phyloP scores from a whole-genome alignment of 2,113 vertebrate species.

The Elephantulus edwardii region DNA sequence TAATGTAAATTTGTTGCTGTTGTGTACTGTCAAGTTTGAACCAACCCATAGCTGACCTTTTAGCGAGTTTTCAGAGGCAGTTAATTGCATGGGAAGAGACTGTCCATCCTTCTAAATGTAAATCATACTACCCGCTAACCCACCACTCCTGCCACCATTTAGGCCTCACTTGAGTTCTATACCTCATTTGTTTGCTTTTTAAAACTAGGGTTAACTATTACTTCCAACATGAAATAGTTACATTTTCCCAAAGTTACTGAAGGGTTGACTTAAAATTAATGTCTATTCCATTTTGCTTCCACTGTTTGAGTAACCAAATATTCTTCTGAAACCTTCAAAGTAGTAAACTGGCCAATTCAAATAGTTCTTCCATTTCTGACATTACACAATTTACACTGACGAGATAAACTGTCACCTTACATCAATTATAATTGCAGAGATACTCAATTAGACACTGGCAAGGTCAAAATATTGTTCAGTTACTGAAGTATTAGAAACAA shows the following conservation, averaged over 20 bases:
- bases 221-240: conserved; percentile 53
- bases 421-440: conserved; percentile 61
- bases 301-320: conserved; percentile 60
- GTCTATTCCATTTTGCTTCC: conserved; percentile 61
- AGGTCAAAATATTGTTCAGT: conserved; percentile 56
- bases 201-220: conserved; percentile 53
- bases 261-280: conserved; percentile 62
- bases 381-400: conserved; percentile 56
- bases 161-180: conserved; percentile 56
- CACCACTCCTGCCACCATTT: neutral
- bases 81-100: too few relatives aligned
- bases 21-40: too few relatives aligned
- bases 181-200: neutral
- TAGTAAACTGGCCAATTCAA: conserved; percentile 65
- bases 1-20: neutral
- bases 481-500: conserved; percentile 57
- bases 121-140: neutral
- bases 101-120: neutral
- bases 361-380: conserved; percentile 46
- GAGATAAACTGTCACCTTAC: conserved; percentile 52
- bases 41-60: too few relatives aligned
- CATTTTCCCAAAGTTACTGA: conserved; percentile 63
- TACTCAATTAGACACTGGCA: conserved; percentile 56
- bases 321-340: conserved; percentile 61
- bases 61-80: too few relatives aligned